Conservation (phyloP, 1,140 invertebrate genomes). For the Heterodera carotae region DNA sequence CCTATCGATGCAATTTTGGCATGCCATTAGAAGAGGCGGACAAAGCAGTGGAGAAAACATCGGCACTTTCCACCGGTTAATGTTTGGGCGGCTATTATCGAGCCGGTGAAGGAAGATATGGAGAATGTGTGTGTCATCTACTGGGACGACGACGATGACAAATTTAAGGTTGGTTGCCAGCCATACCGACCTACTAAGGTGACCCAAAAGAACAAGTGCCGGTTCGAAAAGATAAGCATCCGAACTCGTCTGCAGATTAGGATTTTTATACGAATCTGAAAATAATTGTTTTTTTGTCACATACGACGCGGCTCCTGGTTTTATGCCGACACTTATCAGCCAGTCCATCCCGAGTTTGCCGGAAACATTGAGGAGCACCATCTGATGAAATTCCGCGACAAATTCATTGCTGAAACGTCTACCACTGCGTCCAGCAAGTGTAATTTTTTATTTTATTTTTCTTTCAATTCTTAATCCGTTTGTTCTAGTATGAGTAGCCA, state of each 20-base stretch:
- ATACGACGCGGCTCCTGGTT: constrained; percentile 63
- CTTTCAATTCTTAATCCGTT: too few species aligned
- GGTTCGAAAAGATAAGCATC: too few species aligned
- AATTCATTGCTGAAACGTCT: constrained; percentile 60
- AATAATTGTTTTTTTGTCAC: too few species aligned
- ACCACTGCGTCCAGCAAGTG: constrained; percentile 60
- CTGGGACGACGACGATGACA: constrained; percentile 28
- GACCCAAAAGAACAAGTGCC: too few species aligned
- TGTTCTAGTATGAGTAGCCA: too few species aligned
- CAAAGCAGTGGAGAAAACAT: neutral
- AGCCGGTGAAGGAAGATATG: constrained; percentile 17
- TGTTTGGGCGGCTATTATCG: constrained; percentile 49
- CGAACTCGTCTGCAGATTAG: too few species aligned
- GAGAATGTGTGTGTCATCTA: constrained; percentile 31
- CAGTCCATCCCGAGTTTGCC: constrained; percentile 53
- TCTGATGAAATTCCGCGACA: constrained; percentile 57
- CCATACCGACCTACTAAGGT: too few species aligned
- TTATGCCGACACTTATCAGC: constrained; percentile 53
- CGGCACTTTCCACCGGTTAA: constrained; percentile 52
- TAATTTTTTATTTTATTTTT: too few species aligned
- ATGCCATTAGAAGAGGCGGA: constrained; percentile 48
- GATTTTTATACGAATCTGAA: too few species aligned
- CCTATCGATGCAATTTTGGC: constrained; percentile 47
- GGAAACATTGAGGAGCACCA: constrained; percentile 61
- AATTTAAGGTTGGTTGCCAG: constrained; percentile 28